Evolutionary conservation across 2,113 vertebrate genomes (phyloP).

Genomic region (Tiliqua scincoides): DNA sequence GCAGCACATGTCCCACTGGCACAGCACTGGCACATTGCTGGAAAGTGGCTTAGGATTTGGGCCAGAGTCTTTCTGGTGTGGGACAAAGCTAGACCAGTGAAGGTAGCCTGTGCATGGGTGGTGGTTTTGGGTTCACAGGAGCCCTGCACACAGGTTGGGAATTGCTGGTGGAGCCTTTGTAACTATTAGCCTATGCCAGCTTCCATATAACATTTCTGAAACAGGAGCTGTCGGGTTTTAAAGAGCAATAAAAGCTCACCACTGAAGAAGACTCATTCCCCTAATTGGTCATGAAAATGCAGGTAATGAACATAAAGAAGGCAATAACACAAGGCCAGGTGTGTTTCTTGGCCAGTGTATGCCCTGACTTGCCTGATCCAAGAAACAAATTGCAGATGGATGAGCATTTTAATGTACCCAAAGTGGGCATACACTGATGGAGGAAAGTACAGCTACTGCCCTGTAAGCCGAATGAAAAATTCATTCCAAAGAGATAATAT

Average conservation of each 20-base stretch:
- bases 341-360: background rate
- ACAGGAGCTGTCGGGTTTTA: background rate
- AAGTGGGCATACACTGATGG: background rate
- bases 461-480: background rate
- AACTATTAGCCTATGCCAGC: background rate
- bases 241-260: background rate
- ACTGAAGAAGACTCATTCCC: background rate
- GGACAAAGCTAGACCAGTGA: too few relatives aligned
- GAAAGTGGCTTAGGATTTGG: too few relatives aligned
- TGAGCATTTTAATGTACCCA: background rate
- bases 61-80: too few relatives aligned
- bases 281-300: background rate
- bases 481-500: background rate
- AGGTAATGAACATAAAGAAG: background rate
- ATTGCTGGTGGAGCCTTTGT: background rate
- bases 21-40: too few relatives aligned
- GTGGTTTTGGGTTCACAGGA: background rate
- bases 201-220: background rate
- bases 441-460: background rate
- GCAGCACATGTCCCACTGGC: background rate
- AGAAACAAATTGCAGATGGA: background rate
- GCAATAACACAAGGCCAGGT: background rate
- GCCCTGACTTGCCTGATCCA: background rate
- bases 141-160: background rate
- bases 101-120: background rate